Evolutionary conservation across 2,113 vertebrate genomes (phyloP).

Genomic region (Panthera uncia): DNA sequence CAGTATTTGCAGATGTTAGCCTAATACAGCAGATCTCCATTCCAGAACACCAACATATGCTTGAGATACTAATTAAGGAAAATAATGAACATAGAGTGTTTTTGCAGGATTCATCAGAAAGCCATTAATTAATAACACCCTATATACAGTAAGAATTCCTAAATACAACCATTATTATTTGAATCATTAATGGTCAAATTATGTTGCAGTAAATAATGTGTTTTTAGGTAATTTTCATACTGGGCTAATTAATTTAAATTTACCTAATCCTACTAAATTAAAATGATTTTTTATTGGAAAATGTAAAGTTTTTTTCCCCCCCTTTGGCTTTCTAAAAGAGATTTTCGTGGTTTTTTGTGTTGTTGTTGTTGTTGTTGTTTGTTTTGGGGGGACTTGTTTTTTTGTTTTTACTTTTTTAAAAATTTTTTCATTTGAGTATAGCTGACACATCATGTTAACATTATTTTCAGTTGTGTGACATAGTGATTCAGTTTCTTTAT

Average conservation of each 20-base stretch:
- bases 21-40: not conserved
- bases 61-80: not conserved
- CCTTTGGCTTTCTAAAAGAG: not conserved
- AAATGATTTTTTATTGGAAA: not conserved
- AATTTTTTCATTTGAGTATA: not conserved
- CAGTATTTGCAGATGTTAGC: not conserved
- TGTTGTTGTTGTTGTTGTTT: not conserved
- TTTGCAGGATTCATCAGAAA: not conserved
- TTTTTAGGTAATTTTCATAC: not conserved
- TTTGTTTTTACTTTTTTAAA: not conserved
- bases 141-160: not conserved
- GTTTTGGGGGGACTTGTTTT: not conserved
- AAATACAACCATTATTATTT: not conserved
- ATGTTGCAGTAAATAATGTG: not conserved
- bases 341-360: not conserved
- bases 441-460: not conserved
- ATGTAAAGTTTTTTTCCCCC: not conserved
- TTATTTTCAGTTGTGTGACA: not conserved
- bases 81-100: not conserved
- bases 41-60: not conserved
- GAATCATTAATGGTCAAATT: not conserved
- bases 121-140: not conserved
- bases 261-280: not conserved
- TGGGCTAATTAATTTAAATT: not conserved
- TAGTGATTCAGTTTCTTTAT: not conserved